Base-by-base conservation (phyloP, 2,888 invertebrate species). In the Salpingus planirostris region DNA sequence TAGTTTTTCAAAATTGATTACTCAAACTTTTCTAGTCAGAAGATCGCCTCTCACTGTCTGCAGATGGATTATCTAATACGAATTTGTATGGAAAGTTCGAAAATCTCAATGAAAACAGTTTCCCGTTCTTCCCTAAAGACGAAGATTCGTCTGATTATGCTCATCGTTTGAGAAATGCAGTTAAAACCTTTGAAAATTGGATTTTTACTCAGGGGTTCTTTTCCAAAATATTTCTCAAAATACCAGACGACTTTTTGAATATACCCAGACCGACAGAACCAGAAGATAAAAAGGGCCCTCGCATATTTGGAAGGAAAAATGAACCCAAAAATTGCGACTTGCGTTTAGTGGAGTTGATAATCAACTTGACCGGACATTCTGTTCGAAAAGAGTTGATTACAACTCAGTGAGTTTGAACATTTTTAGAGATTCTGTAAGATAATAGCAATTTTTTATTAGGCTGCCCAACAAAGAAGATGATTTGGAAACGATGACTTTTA, bases 181-280 rank as follows among this genome's bases (percentile, higher is more conserved):
- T 54, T 8, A 33, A 42, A 2, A 49, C 53, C 1, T 47, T 62
- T 0, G 68, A 69, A 43, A 46, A 57, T 21, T 69, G 67, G 66
- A 14, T 69, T 1, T 66, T 38, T 25, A 42, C 46, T 11, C 60
- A 62, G 52, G 53, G 57, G 2, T 60, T 57, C 29, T 52, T 44
- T 26, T 41, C 38, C 13, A 48, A 37, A 4, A 32, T 38, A 3
- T 57, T 44, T 28, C 54, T 47, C 22, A 46, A 35, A 18, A 57
- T 64, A 29, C 64, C 62, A 0, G 47, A 53, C 10, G 50, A 44
- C 7, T 53, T 60, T 14, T 15, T 37, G 1, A 13, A 36, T 14
- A 32, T 29, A 15, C 11, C 41, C 2, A 32, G 37, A 15, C 31
- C 33, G 3, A 32, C 36, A 2, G 26, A 34, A 27, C 14, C 12